These are phyloP conservation scores for Chaetogeoica ovagalla DNA, from an alignment of 2,888 invertebrate species.

Conservation along the genomic window DNA sequence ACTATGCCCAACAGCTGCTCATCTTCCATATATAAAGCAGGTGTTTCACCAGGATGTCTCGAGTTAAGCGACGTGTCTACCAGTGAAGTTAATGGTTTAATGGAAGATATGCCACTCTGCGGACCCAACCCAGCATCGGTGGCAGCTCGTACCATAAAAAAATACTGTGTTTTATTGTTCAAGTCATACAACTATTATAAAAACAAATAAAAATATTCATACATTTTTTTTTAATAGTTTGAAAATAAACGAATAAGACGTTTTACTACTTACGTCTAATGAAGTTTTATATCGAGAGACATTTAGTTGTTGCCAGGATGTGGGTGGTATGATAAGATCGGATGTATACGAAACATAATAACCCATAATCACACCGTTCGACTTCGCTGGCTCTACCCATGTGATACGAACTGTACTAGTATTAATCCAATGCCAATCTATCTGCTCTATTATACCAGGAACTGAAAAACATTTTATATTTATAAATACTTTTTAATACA, in stretches of 20 bases:
- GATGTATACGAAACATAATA: constrained; percentile 39
- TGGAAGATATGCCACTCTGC: constrained; percentile 59
- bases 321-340: constrained; percentile 24
- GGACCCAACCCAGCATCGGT: constrained; percentile 63
- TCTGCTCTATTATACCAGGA: constrained; percentile 42
- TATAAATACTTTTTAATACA: no score
- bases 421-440: constrained; percentile 41
- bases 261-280: constrained; percentile 11
- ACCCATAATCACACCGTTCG: constrained; percentile 41
- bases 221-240: background rate
- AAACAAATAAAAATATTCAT: background rate
- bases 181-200: constrained; percentile 60
- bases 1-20: constrained; percentile 61
- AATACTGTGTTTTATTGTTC: constrained; percentile 61
- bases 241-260: no score
- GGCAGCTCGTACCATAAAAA: constrained; percentile 63
- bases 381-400: constrained; percentile 35
- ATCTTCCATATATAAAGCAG: constrained; percentile 20
- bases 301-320: constrained; percentile 42
- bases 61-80: constrained; percentile 57
- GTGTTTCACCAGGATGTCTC: constrained; percentile 57
- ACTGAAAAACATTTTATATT: no score
- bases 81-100: constrained; percentile 52
- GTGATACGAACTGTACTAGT: constrained; percentile 29
- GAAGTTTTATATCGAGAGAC: constrained; percentile 29